Conservation (phyloP, 1,140 invertebrate genomes). For the Eufriesea mexicana region DNA sequence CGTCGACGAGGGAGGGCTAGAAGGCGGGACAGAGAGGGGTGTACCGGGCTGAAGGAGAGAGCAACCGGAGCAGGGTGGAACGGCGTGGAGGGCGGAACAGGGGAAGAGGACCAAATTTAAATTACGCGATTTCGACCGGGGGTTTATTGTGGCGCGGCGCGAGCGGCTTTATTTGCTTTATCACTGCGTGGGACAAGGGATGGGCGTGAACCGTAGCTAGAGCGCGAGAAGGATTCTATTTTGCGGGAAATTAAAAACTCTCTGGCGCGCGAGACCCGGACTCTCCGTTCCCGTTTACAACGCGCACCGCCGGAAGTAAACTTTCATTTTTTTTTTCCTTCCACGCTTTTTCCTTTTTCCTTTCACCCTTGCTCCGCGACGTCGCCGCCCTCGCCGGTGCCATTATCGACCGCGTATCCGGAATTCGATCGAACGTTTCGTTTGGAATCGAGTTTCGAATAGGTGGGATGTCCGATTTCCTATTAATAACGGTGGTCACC, state of each 20-base stretch:
- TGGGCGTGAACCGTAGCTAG: slow-evolving; percentile 75
- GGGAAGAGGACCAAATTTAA: slow-evolving; percentile 76
- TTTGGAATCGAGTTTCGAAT: background rate
- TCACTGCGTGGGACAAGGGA: slow-evolving; percentile 80
- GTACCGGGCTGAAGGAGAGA: background rate
- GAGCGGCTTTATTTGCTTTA: slow-evolving; percentile 81
- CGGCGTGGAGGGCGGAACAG: slow-evolving; percentile 25
- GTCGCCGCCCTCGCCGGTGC: background rate
- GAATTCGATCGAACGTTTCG: slow-evolving; percentile 11
- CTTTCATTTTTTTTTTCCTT: background rate
- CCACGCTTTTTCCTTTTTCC: background rate
- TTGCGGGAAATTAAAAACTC: slow-evolving; percentile 80
- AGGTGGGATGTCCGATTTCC: background rate
- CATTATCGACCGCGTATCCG: background rate
- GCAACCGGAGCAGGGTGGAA: slow-evolving; percentile 15
- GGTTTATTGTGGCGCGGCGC: slow-evolving; percentile 78
- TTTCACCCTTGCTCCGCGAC: background rate
- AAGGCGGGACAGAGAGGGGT: background rate
- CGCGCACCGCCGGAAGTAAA: slow-evolving; percentile 44
- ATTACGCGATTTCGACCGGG: slow-evolving; percentile 81
- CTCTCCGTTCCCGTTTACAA: slow-evolving; percentile 44
- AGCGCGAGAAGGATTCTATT: slow-evolving; percentile 77
- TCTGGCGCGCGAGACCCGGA: slow-evolving; percentile 37
- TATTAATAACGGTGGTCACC: background rate
- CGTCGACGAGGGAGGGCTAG: slow-evolving; percentile 14